Evolutionary conservation across 2,797 vertebrate genomes (phyloP).

Genomic region (Aulostomus chinensis): DNA sequence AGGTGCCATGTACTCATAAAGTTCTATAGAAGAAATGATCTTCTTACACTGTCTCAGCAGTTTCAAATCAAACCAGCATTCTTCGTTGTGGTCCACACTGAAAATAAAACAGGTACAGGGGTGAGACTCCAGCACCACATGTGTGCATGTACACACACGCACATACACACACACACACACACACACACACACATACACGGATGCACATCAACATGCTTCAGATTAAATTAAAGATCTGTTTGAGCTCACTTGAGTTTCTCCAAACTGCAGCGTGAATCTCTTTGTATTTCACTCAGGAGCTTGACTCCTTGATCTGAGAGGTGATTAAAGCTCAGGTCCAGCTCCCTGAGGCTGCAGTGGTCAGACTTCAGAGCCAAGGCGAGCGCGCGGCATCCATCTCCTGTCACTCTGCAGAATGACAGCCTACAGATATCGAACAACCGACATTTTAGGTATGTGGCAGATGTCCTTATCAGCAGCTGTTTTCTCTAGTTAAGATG

Average conservation of each 20-base stretch:
- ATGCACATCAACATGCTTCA: no score
- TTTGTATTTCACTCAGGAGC: conserved; percentile 20
- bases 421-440: not conserved
- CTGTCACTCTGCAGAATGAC: not conserved
- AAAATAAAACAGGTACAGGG: not conserved
- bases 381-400: conserved; percentile 16
- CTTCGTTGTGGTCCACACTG: conserved; percentile 37
- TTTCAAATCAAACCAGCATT: conserved; percentile 38
- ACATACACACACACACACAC: no score
- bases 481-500: no score
- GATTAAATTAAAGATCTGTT: no score
- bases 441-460: not conserved
- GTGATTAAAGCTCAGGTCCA: conserved; percentile 53
- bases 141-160: no score
- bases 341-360: conserved; percentile 26
- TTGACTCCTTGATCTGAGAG: conserved; percentile 18
- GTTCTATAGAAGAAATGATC: no score
- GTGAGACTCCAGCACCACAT: not conserved
- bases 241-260: conserved; percentile 30
- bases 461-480: no score
- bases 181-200: no score
- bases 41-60: no score
- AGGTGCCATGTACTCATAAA: no score
- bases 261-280: no score
- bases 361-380: conserved; percentile 14